Base-by-base conservation (phyloP, 2,888 invertebrate genomes). In the Lottia gigantea region DNA sequence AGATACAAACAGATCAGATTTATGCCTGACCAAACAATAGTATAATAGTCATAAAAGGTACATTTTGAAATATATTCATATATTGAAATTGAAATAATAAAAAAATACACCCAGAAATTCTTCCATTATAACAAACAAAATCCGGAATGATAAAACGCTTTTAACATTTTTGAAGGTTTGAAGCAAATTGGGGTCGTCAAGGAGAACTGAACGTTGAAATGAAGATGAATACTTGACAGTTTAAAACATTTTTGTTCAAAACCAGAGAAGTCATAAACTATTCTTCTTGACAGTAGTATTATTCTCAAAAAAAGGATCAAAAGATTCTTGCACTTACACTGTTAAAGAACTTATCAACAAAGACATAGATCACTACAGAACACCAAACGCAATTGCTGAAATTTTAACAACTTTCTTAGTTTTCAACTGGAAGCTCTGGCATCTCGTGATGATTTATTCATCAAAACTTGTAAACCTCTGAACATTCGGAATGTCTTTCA, bases 271-370 rank as follows among this genome's bases (percentile, higher is more conserved):
- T 23, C 55, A 55, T 55, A 55, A 55, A 55, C 2, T 23, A 55
- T 55, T 55, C 55, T 11, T 19, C 19, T 11, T 55, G 55, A 55
- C 55, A 23, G 12, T 55, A 55, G 55, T 55, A 55, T 55, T 55
- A 19, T 55, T 55, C 55, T 19, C 4, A 55, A 55, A 55, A 55
- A 55, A 55, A 55, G 55, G 55, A 55, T 55, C 55, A 55, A 55
- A 55, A 23, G 23, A 55, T 55, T 55, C 23, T 55, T 55, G 55
- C 55, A 55, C 55, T 55, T 55, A 55, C 14, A 55, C 55, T 55
- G 55, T 55, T 55, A 55, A 55, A 55, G 55, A 55, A 23, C 55
- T 55, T 55, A 55, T 55, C 55, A 55, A 55, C 55, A 55, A 55
- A 55, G 55, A 55, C 55, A 55, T 55, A 55, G 55, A 55, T 55